Evolutionary conservation across 2,888 invertebrate genomes (phyloP), one percentile per base, ranked within the genome.

Genomic region (Pheosia gnoma): DNA sequence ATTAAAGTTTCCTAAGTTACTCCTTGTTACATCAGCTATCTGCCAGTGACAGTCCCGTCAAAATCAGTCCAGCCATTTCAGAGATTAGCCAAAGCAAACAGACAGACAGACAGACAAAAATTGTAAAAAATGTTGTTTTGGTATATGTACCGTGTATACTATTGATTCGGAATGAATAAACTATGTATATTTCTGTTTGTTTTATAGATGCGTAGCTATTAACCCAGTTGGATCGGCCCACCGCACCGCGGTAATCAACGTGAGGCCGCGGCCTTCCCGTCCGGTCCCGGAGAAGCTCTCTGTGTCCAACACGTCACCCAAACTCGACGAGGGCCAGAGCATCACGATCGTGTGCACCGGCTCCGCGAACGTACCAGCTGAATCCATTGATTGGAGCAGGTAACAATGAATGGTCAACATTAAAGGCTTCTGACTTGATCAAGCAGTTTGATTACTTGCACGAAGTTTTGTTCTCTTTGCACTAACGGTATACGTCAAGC

Each of bases 211-310:
- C 80, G 95, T 95, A 7, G 98, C 97, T 0, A 93, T 94, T 0
- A 99, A 98, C 85, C 83, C 94, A 0, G 93, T 94, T 1, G 98
- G 98, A 5, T 86, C 93, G 0, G 94, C 94, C 43, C 94, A 95
- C 58, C 93, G 95, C 45, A 94, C 94, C 3, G 96, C 97, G 0
- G 94, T 95, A 39, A 93, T 98, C 37, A 95, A 95, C 69, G 96
- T 99, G 0, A 93, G 89, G 4, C 88, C 88, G 0, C 83, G 88
- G 55, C 86, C 84, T 5, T 82, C 84, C 1, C 72, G 74, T 13
- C 84, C 86, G 0, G 76, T 84, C 0, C 74, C 83, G 0, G 86
- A 91, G 11, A 80, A 78, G 62, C 94, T 94, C 2, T 93, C 82
- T 6, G 94, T 97, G 5, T 90, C 94, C 13, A 96, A 97, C 0